Base-by-base conservation (phyloP, 64 coral and sea anemone species). In the Actinia equina region DNA sequence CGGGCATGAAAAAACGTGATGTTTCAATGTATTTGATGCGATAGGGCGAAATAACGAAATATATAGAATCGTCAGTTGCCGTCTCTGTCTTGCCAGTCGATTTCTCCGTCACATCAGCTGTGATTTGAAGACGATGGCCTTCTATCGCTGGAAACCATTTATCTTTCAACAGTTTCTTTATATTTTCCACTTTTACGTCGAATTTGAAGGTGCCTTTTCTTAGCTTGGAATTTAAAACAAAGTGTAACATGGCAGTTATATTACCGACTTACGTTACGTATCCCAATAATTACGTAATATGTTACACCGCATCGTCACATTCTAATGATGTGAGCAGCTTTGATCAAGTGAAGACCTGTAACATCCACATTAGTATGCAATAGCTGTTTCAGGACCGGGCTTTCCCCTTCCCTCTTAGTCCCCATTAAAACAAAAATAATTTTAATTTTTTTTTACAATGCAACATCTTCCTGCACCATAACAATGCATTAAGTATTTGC, bases 1-100 rank as follows among this genome's bases (percentile, higher is more conserved):
- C 95, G 19, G 95, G 95, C 77, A 93, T 98, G 30, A 98, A 98
- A 42, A 91, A 91, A 46, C 77, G 88, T 19, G 92, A 82, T 16
- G 92, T 94, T 44, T 93, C 91, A 52, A 76, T 87, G 37, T 86
- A 94, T 63, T 90, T 86, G 44, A 98, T 88, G 13, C 87, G 76
- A 22, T 93, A 91, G 7, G 95, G 95, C 43, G 86, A 89, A 11
- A 77, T 57, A 65, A 92, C 93, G 56, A 98, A 94, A 71, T 87
- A 43, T 43, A 93, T 82, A 7, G 92, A 94, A 20, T 84, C 91
- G 83, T 98, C 95, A 20, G 92, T 15, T 18, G 89, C 92, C 7
- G 17, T 84, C 64, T 94, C 95, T 27, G 85, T 89, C 11, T 64
- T 78, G 1, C 95, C 95, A 1, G 95, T 98, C 52, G 92, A 89